These are phyloP conservation scores for Achlya flavicornis DNA, from an alignment of 2,888 invertebrate species.

Conservation along the genomic window DNA sequence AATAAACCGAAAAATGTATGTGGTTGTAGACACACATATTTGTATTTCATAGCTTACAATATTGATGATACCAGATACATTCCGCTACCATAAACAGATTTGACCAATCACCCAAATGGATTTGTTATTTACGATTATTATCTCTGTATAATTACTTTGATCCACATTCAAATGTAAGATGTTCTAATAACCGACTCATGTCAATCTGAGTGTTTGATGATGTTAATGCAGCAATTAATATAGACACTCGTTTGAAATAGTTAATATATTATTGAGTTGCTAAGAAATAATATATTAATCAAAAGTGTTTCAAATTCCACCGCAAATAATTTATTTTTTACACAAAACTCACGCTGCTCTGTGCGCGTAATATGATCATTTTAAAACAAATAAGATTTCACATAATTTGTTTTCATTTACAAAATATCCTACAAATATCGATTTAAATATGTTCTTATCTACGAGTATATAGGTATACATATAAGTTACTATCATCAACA, in stretches of 20 bases:
- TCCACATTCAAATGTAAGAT: neutral
- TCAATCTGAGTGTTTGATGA: neutral
- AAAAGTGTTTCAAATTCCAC: too few relatives aligned
- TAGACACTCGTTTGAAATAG: neutral
- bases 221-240: neutral
- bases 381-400: too few relatives aligned
- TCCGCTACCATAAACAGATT: conserved; percentile 40
- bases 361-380: too few relatives aligned
- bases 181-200: neutral
- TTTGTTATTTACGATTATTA: conserved; percentile 25
- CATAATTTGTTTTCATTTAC: too few relatives aligned
- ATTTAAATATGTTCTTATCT: too few relatives aligned
- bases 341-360: too few relatives aligned
- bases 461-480: too few relatives aligned
- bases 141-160: conserved; percentile 2
- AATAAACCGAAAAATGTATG: conserved; percentile 22
- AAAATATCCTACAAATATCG: too few relatives aligned
- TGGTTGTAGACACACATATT: conserved; percentile 23
- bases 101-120: conserved; percentile 18
- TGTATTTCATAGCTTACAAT: conserved; percentile 39
- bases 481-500: too few relatives aligned
- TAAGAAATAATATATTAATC: too few relatives aligned
- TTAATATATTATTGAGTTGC: neutral
- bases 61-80: conserved; percentile 40
- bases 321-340: too few relatives aligned